Conservation (phyloP, 2,888 invertebrate genomes). For the Stramonita haemastoma region DNA sequence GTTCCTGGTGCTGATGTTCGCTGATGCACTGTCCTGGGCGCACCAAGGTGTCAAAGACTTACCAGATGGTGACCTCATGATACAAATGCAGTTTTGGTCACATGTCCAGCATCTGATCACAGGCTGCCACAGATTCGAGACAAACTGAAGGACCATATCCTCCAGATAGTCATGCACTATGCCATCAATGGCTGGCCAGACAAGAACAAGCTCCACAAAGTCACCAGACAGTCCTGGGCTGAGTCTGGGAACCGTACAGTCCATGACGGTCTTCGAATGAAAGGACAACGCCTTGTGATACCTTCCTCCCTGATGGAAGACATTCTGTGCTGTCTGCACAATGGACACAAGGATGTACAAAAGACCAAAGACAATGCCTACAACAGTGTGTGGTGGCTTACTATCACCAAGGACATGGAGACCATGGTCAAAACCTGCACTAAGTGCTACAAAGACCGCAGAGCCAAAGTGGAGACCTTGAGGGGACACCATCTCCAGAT, state of each 20-base stretch:
- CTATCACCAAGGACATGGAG: neutral
- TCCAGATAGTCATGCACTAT: no score
- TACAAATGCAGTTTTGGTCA: neutral
- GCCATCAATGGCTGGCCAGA: no score
- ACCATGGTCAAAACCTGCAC: neutral
- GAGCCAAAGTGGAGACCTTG: neutral
- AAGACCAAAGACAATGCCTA: neutral
- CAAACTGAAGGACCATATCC: neutral
- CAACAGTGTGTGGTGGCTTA: slow-evolving; percentile 5
- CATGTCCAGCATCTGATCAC: slow-evolving; percentile 3
- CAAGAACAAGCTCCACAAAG: no score
- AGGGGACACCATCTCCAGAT: slow-evolving; percentile 5
- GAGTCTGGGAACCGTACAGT: no score
- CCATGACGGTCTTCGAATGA: no score
- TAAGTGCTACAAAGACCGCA: neutral
- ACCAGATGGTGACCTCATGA: neutral
- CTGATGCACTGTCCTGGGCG: neutral
- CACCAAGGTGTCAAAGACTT: neutral
- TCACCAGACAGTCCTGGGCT: no score
- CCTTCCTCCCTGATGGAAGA: neutral
- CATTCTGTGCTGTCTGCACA: neutral
- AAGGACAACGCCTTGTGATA: no score
- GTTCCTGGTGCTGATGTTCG: neutral
- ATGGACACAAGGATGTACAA: neutral
- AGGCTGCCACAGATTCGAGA: slow-evolving; percentile 6